These are phyloP conservation scores for Pitangus sulphuratus DNA, from an alignment of 2,797 vertebrate species.

Conservation along the genomic window DNA sequence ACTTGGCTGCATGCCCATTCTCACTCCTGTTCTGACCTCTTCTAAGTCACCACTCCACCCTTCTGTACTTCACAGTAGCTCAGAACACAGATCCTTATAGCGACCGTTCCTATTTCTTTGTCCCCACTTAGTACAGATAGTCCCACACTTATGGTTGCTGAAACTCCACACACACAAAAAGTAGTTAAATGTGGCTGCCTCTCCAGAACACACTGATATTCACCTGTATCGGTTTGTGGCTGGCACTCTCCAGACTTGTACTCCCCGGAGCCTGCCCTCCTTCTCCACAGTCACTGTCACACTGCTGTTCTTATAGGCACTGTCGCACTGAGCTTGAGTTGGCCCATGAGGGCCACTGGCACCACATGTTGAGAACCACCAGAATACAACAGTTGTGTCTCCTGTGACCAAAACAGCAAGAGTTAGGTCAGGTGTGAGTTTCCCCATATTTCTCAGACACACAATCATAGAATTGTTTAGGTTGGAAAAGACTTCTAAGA, in stretches of 20 bases:
- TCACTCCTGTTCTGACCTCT: background rate
- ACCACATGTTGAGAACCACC: constrained; percentile 88
- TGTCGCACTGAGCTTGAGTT: constrained; percentile 90
- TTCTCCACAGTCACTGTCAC: constrained; percentile 82
- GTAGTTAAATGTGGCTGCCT: background rate
- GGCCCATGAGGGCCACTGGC: constrained; percentile 86
- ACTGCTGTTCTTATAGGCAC: constrained; percentile 84
- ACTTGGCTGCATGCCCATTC: background rate
- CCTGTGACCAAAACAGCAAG: constrained; percentile 4
- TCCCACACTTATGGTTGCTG: background rate
- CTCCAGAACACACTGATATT: constrained; percentile 11
- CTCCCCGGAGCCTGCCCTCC: constrained; percentile 80
- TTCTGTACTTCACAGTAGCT: background rate
- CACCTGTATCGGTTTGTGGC: constrained; percentile 85
- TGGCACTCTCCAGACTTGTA: constrained; percentile 88
- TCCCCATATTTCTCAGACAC: background rate
- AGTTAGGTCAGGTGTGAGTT: background rate
- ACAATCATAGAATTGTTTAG: background rate
- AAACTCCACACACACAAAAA: background rate
- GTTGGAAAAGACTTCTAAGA: background rate
- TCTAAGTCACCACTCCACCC: background rate
- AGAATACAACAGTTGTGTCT: constrained; percentile 81
- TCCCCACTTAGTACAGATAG: background rate
- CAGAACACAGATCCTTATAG: background rate
- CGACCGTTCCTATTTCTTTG: rapidly evolving